phyloP scores from a whole-genome alignment of 2,113 vertebrate species.

The Aspiorhynchus laticeps region DNA sequence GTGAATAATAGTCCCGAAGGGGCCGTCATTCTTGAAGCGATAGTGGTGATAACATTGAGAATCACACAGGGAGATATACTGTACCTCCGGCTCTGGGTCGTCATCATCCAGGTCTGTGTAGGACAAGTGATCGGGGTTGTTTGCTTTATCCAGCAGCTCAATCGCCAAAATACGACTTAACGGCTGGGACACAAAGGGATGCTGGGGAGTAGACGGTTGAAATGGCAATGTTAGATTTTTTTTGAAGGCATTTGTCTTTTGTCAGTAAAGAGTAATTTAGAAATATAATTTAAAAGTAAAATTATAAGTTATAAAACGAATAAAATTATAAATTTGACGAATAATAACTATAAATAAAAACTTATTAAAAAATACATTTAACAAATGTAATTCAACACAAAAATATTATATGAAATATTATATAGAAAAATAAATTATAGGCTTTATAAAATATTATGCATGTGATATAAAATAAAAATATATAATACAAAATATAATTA shows the following conservation, averaged over 20 bases:
- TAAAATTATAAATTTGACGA: background rate
- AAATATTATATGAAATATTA: background rate
- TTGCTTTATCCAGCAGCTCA: slow-evolving; percentile 85
- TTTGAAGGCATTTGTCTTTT: background rate
- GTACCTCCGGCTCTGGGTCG: slow-evolving; percentile 81
- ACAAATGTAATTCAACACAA: background rate
- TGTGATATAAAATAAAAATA: no score
- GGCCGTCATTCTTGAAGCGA: slow-evolving; percentile 10
- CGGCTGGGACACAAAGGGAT: slow-evolving; percentile 85
- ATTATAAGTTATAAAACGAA: background rate
- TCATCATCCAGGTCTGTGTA: slow-evolving; percentile 86
- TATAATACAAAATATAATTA: no score
- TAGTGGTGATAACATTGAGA: slow-evolving; percentile 29
- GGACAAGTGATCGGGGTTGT: slow-evolving; percentile 84
- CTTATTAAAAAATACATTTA: background rate
- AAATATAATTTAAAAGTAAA: background rate
- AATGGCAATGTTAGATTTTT: background rate
- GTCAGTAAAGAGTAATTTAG: no score
- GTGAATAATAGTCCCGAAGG: slow-evolving; percentile 25
- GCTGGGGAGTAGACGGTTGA: slow-evolving; percentile 66
- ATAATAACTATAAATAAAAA: background rate
- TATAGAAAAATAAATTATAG: background rate
- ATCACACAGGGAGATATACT: slow-evolving; percentile 33
- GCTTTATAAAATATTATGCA: no score
- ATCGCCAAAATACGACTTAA: slow-evolving; percentile 84